phyloP scores from a whole-genome alignment of 2,888 invertebrate genomes.

The Crematogaster levior region DNA sequence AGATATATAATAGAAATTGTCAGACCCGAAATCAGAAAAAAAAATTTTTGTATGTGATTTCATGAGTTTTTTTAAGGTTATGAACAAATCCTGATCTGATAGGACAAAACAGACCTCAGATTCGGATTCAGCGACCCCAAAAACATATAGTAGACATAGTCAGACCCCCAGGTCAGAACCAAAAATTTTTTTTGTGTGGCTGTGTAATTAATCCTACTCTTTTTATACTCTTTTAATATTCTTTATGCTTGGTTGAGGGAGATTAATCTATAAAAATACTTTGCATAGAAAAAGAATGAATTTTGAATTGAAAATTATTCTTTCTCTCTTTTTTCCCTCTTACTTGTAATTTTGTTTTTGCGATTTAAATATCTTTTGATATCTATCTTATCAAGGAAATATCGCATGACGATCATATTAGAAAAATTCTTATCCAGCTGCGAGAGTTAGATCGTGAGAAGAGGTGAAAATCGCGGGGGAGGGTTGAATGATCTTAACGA shows the following conservation, averaged over 20 bases:
- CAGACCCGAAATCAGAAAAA: too few relatives aligned
- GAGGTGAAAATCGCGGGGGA: neutral
- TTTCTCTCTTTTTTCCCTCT: neutral
- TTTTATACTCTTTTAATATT: too few relatives aligned
- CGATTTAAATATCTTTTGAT: neutral
- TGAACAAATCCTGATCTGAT: too few relatives aligned
- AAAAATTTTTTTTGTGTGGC: too few relatives aligned
- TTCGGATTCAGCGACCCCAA: too few relatives aligned
- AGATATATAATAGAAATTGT: too few relatives aligned
- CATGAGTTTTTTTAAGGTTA: too few relatives aligned
- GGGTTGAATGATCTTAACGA: conserved; percentile 60
- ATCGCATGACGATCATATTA: neutral
- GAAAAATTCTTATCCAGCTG: neutral
- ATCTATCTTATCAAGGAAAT: neutral
- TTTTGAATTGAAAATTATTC: neutral
- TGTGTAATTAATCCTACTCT: too few relatives aligned
- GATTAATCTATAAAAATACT: neutral
- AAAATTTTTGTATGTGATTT: too few relatives aligned
- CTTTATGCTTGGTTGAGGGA: neutral
- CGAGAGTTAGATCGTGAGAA: neutral
- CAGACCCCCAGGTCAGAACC: too few relatives aligned
- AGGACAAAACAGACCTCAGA: too few relatives aligned
- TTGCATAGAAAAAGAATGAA: neutral
- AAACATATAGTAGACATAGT: too few relatives aligned
- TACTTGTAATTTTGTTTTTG: neutral